Conservation (phyloP, 2,113 vertebrate species). For the Silurus meridionalis region DNA sequence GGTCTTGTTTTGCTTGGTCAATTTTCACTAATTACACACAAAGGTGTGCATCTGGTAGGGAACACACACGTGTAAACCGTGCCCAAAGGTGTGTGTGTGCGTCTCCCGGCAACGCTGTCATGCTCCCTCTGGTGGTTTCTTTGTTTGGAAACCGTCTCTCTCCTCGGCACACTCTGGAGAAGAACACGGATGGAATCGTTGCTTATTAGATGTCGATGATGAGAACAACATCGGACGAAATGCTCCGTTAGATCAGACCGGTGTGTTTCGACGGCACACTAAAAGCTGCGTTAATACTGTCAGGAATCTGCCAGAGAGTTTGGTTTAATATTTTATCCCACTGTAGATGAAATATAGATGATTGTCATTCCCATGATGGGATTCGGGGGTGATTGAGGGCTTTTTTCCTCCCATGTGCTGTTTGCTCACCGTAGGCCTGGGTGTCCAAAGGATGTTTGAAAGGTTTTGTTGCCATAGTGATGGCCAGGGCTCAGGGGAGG, state of each 20-base stretch:
- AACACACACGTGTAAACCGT: constrained; percentile 11
- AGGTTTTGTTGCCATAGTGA: constrained; percentile 48
- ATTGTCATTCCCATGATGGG: neutral
- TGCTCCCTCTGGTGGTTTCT: constrained; percentile 17
- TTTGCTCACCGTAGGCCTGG: neutral
- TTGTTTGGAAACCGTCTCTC: constrained; percentile 17
- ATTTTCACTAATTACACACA: constrained; percentile 30
- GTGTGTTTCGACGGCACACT: neutral
- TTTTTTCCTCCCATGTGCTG: neutral
- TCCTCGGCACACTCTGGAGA: neutral
- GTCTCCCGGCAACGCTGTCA: constrained; percentile 17
- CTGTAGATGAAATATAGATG: neutral
- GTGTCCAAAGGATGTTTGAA: constrained; percentile 41
- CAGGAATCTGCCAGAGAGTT: neutral
- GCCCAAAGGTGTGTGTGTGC: constrained; percentile 18
- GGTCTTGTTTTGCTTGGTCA: constrained; percentile 9
- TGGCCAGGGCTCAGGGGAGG: constrained; percentile 15
- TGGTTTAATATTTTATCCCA: neutral
- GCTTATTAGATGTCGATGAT: neutral
- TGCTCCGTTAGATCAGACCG: no score
- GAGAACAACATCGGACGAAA: neutral
- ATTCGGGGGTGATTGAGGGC: neutral
- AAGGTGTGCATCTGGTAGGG: constrained; percentile 7
- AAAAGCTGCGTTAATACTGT: neutral
- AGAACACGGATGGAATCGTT: neutral